Evolutionary conservation across 2,113 vertebrate genomes (phyloP).

Genomic region (Centrocercus urophasianus): DNA sequence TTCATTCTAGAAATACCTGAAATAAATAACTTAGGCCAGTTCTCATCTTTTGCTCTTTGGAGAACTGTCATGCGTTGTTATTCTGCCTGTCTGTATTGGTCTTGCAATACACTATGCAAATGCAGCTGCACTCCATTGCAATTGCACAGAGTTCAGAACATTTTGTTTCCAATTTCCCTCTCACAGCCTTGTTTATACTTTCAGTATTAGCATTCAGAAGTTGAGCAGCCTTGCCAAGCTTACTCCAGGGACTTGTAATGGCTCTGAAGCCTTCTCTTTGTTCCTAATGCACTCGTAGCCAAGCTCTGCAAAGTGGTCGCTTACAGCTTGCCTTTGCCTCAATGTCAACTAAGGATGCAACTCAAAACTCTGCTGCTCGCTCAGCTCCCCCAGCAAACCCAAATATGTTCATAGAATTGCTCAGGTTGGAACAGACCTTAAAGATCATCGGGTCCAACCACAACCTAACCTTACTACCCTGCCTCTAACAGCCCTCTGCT

Average conservation of each 20-base stretch:
- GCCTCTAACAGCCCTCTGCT: no score
- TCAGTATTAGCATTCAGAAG: not conserved
- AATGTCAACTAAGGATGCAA: not conserved
- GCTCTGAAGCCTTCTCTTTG: not conserved
- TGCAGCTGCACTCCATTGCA: rapidly evolving
- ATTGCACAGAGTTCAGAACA: not conserved
- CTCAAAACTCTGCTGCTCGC: not conserved
- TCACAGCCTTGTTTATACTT: not conserved
- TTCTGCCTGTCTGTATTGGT: not conserved
- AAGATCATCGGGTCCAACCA: no score
- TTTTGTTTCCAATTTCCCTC: not conserved
- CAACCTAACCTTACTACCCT: no score
- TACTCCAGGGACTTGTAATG: not conserved
- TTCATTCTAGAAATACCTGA: not conserved
- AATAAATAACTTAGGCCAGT: not conserved
- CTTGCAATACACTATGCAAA: not conserved
- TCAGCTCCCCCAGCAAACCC: not conserved
- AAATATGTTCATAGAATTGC: no score
- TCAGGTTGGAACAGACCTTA: no score
- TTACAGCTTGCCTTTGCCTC: not conserved
- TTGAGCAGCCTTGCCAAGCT: not conserved
- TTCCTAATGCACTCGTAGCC: not conserved
- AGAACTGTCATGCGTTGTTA: not conserved
- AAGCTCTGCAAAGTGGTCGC: not conserved
- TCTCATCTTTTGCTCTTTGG: not conserved